phyloP scores from a whole-genome alignment of 2,888 invertebrate genomes.

The Oxytorus armatus region DNA sequence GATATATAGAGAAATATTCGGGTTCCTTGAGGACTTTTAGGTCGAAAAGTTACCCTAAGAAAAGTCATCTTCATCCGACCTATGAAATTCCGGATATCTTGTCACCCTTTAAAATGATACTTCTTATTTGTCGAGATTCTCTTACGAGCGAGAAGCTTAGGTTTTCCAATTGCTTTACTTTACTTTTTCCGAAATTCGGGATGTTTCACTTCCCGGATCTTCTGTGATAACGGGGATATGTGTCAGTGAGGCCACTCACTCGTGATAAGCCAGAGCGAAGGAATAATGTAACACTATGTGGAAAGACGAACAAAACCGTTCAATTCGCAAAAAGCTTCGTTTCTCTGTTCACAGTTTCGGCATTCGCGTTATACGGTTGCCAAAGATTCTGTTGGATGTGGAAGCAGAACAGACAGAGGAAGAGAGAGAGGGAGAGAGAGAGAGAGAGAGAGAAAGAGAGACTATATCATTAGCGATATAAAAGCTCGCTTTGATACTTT shows the following conservation, averaged over 20 bases:
- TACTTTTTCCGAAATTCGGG: not conserved
- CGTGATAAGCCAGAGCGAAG: conserved; percentile 28
- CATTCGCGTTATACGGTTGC: conserved; percentile 10
- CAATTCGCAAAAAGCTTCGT: conserved; percentile 72
- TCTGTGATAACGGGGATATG: conserved; percentile 5
- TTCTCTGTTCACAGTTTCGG: conserved; percentile 57
- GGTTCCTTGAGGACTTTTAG: too few species aligned
- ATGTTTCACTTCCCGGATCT: conserved; percentile 1
- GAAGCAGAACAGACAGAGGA: conserved; percentile 41
- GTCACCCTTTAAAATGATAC: too few species aligned
- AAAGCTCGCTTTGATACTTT: not conserved
- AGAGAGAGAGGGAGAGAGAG: conserved; percentile 3
- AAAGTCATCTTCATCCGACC: too few species aligned
- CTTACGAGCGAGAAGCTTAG: not conserved
- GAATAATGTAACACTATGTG: conserved; percentile 17
- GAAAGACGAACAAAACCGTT: conserved; percentile 57
- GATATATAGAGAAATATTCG: conserved; percentile 2
- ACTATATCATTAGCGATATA: conserved; percentile 26
- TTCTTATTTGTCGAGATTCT: too few species aligned
- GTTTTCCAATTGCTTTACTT: not conserved
- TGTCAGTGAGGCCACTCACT: conserved; percentile 2
- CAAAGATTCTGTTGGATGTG: not conserved
- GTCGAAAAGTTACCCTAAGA: too few species aligned
- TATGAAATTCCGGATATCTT: too few species aligned
- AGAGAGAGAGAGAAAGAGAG: not conserved